Evolutionary conservation across 2,797 vertebrate genomes (phyloP).

Genomic region (Trichosurus vulpecula): DNA sequence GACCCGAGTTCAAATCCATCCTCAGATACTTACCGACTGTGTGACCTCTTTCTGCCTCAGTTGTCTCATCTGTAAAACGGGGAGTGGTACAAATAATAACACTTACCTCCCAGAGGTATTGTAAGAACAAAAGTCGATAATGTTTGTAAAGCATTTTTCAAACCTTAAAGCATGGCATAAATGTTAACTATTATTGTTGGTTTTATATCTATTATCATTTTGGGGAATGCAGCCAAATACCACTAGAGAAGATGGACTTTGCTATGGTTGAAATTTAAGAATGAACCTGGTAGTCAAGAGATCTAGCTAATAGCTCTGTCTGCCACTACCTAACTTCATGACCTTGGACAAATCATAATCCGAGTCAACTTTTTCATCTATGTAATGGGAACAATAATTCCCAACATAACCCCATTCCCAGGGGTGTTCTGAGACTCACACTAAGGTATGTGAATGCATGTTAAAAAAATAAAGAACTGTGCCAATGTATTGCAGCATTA

Average conservation of each 20-base stretch:
- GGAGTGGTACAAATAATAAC: neutral
- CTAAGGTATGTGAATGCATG: neutral
- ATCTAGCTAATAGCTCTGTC: neutral
- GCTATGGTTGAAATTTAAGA: neutral
- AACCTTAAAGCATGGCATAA: neutral
- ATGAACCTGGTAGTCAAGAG: neutral
- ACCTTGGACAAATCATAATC: neutral
- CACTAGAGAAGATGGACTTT: neutral
- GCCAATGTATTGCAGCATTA: fast-evolving
- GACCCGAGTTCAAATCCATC: neutral
- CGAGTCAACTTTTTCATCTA: neutral
- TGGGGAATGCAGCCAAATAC: neutral
- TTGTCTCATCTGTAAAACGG: neutral
- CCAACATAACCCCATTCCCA: neutral
- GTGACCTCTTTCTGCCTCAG: neutral
- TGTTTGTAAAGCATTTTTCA: neutral
- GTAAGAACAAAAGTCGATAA: neutral
- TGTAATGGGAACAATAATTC: neutral
- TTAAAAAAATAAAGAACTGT: neutral
- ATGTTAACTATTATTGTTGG: neutral
- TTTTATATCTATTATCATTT: too few relatives aligned
- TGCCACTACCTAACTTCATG: neutral
- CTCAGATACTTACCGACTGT: neutral
- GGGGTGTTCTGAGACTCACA: neutral
- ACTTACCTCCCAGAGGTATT: neutral